Evolutionary conservation across 2,888 invertebrate genomes (phyloP), one percentile per base, ranked within the genome.

Genomic region (Chorisops tibialis): DNA sequence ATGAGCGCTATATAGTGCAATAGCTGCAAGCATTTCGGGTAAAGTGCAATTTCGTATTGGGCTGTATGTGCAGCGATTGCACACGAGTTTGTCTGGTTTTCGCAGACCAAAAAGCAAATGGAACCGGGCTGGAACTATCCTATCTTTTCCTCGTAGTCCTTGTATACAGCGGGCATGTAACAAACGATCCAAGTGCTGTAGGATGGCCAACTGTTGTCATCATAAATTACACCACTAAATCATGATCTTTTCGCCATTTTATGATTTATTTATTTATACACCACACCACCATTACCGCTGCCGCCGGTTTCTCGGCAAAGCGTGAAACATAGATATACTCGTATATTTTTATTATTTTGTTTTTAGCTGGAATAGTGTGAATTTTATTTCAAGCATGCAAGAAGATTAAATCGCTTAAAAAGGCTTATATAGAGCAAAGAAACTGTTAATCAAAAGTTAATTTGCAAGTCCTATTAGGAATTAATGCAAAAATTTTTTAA

Each of bases 161-260:
- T 7, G 30, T 30, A 9, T 30, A 2, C 9, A 30, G 30, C 30
- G 30, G 30, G 30, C 7, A 30, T 30, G 30, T 30, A 30, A 30
- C 30, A 30, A 56, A 24, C 24, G 43, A 43, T 30, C 7, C 56
- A 3, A 56, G 45, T 7, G 18, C 56, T 30, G 30, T 11, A 18
- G 56, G 39, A 43, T 59, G 48, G 48, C 58, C 58, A 62, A 58
- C 49, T 58, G 56, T 62, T 62, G 62, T 62, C 62, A 62, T 58
- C 58, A 50, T 62, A 62, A 62, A 62, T 62, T 62, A 62, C 62
- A 58, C 11, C 58, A 54, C 35, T 62, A 62, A 62, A 62, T 62
- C 62, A 62, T 62, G 39, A 62, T 62, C 62, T 58, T 62, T 62
- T 62, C 62, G 58, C 62, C 62, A 62, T 62, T 62, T 54, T 50